phyloP scores from a whole-genome alignment of 2,797 vertebrate genomes.

The Lemur catta region DNA sequence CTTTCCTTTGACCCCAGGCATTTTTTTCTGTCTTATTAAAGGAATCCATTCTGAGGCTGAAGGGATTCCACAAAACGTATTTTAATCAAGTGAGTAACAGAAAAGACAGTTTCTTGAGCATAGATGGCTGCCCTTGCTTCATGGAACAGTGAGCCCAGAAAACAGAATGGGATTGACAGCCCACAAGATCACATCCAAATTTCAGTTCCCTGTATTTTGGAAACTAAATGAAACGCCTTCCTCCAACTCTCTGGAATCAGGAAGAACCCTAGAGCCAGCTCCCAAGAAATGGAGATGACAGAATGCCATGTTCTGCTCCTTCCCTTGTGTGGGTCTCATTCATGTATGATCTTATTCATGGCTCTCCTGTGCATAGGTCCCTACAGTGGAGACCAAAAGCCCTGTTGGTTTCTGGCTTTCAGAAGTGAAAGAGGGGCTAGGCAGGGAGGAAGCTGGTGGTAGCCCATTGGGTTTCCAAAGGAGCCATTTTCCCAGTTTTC shows the following conservation, averaged over 20 bases:
- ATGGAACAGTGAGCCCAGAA: neutral
- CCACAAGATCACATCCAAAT: neutral
- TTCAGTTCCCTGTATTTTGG: conserved; percentile 15
- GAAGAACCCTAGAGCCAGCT: neutral
- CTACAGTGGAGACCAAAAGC: neutral
- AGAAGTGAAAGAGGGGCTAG: neutral
- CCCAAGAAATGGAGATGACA: neutral
- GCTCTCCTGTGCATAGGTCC: neutral
- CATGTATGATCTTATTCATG: neutral
- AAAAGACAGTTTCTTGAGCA: neutral
- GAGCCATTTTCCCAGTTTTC: neutral
- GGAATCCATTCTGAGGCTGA: neutral
- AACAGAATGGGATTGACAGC: neutral
- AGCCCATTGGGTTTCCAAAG: neutral
- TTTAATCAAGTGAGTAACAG: neutral
- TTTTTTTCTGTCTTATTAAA: neutral
- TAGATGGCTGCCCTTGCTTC: neutral
- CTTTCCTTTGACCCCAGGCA: neutral
- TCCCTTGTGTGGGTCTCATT: neutral
- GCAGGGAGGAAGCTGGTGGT: neutral
- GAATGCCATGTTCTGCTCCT: neutral
- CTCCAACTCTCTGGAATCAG: neutral
- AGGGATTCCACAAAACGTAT: conserved; percentile 22
- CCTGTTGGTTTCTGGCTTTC: neutral
- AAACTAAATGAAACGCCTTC: conserved; percentile 43